A percentile compares a stretch with the other conserved stretches of the same genome.
phyloP scores from a whole-genome alignment of 2,113 vertebrate genomes.

The Fulmarus glacialis region DNA sequence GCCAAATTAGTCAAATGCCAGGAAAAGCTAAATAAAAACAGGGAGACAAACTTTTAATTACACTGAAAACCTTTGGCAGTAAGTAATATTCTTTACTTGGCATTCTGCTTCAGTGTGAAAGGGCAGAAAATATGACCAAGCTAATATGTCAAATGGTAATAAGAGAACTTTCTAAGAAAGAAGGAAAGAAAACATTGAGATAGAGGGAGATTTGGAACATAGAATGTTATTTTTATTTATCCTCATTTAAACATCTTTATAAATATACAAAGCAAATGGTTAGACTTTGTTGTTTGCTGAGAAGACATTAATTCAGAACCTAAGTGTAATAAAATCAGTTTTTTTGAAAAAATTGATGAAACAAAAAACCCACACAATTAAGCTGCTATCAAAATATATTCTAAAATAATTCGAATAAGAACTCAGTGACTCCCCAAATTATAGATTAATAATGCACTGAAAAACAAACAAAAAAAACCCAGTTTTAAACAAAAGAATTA shows the following conservation, averaged over 20 bases:
- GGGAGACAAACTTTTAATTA: slow-evolving; percentile 62
- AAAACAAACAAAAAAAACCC: background rate
- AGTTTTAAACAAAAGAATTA: background rate
- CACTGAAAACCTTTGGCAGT: slow-evolving; percentile 46
- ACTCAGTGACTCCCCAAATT: background rate
- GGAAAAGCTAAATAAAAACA: slow-evolving; percentile 56
- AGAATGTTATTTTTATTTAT: background rate
- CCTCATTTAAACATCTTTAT: background rate
- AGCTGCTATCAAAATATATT: background rate
- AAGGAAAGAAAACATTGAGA: background rate
- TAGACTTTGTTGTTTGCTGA: background rate
- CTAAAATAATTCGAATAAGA: background rate
- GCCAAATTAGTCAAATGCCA: slow-evolving; percentile 67
- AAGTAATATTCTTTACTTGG: slow-evolving; percentile 56
- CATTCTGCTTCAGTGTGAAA: slow-evolving; percentile 15
- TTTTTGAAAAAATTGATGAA: background rate
- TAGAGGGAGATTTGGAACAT: background rate
- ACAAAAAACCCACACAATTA: background rate
- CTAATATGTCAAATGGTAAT: background rate
- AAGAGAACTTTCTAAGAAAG: background rate
- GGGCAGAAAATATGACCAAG: slow-evolving; percentile 3
- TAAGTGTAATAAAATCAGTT: background rate
- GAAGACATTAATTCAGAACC: background rate
- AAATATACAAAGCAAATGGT: background rate
- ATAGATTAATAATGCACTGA: background rate